Percentiles rank a stretch among this genome's conserved stretches.
Evolutionary conservation across 2,888 invertebrate species (phyloP).

Genomic region (Cryptophagus acutangulus): DNA sequence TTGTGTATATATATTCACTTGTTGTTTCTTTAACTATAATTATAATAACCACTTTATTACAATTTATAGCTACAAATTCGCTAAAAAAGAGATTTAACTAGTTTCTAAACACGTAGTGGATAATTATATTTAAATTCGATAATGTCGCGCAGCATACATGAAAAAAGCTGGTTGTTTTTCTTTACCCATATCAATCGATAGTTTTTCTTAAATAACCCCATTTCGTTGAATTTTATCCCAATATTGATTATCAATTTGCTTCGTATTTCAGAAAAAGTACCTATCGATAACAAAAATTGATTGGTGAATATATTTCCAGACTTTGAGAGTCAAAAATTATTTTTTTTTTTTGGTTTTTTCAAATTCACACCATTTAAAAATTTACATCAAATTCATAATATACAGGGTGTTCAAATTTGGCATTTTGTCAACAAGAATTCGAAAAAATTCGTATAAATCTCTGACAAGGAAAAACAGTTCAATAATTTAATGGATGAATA

Average conservation of each 20-base stretch:
- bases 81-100: constrained; percentile 39
- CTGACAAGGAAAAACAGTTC: constrained; percentile 1
- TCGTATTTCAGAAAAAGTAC: constrained; percentile 28
- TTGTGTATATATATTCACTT: too few relatives aligned
- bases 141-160: constrained; percentile 43
- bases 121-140: constrained; percentile 44
- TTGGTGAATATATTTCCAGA: constrained; percentile 1
- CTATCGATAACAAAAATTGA: neutral
- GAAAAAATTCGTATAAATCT: neutral
- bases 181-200: constrained; percentile 22
- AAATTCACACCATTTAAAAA: too few relatives aligned
- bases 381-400: too few relatives aligned
- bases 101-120: constrained; percentile 45
- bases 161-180: constrained; percentile 37
- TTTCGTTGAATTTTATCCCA: constrained; percentile 24
- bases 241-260: constrained; percentile 21
- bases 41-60: constrained; percentile 30
- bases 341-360: too few relatives aligned
- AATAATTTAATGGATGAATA: constrained; percentile 10
- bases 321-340: too few relatives aligned
- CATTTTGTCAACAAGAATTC: too few relatives aligned
- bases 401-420: too few relatives aligned
- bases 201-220: constrained; percentile 24
- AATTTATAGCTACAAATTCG: constrained; percentile 40
- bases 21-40: too few relatives aligned